Evolutionary conservation across 2,888 invertebrate species (phyloP), one percentile per base, ranked within the genome.

Genomic region (Ectobius pallidus): DNA sequence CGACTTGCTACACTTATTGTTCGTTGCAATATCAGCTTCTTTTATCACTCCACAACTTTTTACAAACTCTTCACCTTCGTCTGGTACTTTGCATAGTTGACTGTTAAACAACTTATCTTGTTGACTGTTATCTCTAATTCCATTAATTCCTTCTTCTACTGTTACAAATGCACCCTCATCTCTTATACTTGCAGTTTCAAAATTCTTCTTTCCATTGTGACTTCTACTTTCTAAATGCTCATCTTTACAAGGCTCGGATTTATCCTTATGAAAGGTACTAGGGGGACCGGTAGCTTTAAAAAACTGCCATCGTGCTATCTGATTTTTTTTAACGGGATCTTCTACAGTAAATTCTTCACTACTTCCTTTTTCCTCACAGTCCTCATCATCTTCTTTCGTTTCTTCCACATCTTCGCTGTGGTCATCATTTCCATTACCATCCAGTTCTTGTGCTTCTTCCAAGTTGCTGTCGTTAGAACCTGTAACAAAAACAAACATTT

Each of bases 371-470:
- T n/a, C 63, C 25, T 63, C 42, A n/a, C n/a, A n/a, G n/a, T n/a
- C n/a, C 34, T 34, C 34, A 3, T 3, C 30, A 22, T 65, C 65
- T 65, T 46, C 46, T 65, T 65, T 25, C 44, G 44, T 30, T 46
- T 65, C 65, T 65, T 65, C 44, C 65, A 46, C 46, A 44, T 65
- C 46, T 25, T 65, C 25, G n/a, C 7, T 30, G 30, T 22, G 22
- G 14, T 34, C 65, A 46, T 46, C 46, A 20, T 65, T 65, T 18
- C 65, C 65, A 65, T 65, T 65, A 30, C 18, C 46, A 27, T 65
- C 65, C 65, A 65, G n/a, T 34, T 34, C 34, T n/a, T 63, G 63
- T 22, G 32, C 20, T 42, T 34, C 34, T 1, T 34, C 34, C 62
- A 62, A 34, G 62, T 34, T 34, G 62, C 62, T 62, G 34, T 62